phyloP scores from a whole-genome alignment of 2,888 invertebrate genomes.

The Drosophila paranaensis region DNA sequence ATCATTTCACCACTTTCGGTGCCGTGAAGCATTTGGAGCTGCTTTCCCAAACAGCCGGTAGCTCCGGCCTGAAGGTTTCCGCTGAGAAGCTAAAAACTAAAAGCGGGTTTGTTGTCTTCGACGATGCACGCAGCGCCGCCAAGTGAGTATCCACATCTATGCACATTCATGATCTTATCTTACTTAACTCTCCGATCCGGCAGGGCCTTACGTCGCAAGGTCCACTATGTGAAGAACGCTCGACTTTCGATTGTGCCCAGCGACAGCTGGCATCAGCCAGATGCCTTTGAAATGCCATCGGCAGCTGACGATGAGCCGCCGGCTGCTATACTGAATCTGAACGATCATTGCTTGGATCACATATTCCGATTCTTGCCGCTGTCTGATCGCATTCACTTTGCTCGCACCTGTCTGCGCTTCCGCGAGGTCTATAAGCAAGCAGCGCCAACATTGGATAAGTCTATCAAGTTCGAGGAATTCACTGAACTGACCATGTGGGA shows the following conservation, averaged over 20 bases:
- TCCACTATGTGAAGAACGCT: constrained; percentile 25
- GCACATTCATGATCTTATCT: no score
- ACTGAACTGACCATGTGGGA: constrained; percentile 61
- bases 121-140: constrained; percentile 40
- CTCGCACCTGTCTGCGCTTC: constrained; percentile 64
- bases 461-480: constrained; percentile 23
- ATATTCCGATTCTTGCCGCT: constrained; percentile 37
- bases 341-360: constrained; percentile 66
- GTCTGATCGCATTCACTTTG: constrained; percentile 63
- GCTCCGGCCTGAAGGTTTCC: not conserved
- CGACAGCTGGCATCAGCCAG: constrained; percentile 68
- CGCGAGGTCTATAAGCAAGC: constrained; percentile 39
- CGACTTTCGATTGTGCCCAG: constrained; percentile 49
- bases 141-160: constrained; percentile 32
- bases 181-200: not conserved
- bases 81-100: not conserved
- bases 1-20: constrained; percentile 45
- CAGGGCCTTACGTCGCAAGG: constrained; percentile 27
- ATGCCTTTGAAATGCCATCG: constrained; percentile 15
- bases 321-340: constrained; percentile 45
- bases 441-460: constrained; percentile 37
- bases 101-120: constrained; percentile 39
- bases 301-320: not conserved
- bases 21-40: constrained; percentile 31
- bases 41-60: not conserved